phyloP scores from a whole-genome alignment of 1,140 invertebrate genomes.

The Drosophila persimilis region DNA sequence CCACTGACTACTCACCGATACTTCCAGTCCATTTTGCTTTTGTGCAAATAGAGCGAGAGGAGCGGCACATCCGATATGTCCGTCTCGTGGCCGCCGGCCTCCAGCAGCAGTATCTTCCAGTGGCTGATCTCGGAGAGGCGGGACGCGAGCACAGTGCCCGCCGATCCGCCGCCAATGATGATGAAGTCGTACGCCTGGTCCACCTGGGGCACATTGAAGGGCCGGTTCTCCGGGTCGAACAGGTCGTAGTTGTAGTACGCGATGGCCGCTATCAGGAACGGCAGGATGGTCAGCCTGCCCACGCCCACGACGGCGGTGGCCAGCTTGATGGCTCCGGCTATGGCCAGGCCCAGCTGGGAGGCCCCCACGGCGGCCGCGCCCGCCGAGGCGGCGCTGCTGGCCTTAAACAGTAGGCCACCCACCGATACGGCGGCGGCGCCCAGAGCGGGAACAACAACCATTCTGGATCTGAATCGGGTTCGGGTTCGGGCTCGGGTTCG shows the following conservation, averaged over 20 bases:
- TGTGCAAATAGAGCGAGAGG: slow-evolving; percentile 93
- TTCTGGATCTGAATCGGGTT: slow-evolving; percentile 7
- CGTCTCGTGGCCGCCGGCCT: slow-evolving; percentile 94
- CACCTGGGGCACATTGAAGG: slow-evolving; percentile 87
- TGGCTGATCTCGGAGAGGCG: slow-evolving; percentile 90
- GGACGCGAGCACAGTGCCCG: slow-evolving; percentile 93
- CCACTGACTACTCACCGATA: slow-evolving; percentile 86
- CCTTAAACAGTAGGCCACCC: slow-evolving; percentile 76
- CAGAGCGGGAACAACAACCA: slow-evolving; percentile 74
- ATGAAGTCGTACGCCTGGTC: slow-evolving; percentile 91
- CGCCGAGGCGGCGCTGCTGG: slow-evolving; percentile 70
- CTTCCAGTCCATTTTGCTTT: slow-evolving; percentile 96
- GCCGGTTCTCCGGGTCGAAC: slow-evolving; percentile 92
- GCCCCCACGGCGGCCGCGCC: slow-evolving; percentile 71
- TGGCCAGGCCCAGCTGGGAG: slow-evolving; percentile 83
- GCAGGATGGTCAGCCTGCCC: slow-evolving; percentile 89
- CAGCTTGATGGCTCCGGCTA: slow-evolving; percentile 87
- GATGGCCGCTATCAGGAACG: slow-evolving; percentile 89
- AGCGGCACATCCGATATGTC: slow-evolving; percentile 92
- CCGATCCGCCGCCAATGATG: slow-evolving; percentile 92
- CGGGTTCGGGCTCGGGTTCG: background rate
- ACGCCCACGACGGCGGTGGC: slow-evolving; percentile 88
- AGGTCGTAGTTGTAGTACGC: slow-evolving; percentile 94
- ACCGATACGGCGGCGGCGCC: slow-evolving; percentile 74
- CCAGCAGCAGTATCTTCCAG: slow-evolving; percentile 92